Base-by-base conservation (phyloP, 1,140 invertebrate genomes). In the Cepaea nemoralis region DNA sequence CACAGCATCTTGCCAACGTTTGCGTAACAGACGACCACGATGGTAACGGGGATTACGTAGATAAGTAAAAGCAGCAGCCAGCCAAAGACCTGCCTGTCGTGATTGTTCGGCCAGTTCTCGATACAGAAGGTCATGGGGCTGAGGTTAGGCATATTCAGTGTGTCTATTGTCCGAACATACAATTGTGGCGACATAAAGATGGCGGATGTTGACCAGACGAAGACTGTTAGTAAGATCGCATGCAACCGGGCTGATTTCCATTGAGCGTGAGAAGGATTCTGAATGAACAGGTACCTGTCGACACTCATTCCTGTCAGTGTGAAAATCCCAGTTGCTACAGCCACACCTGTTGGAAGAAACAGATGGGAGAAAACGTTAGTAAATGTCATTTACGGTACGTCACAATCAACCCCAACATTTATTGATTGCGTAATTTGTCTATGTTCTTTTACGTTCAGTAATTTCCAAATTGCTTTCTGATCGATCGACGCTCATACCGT, bases 301-400 rank as follows among this genome's bases (percentile, higher is more conserved):
- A 96, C 93, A 63, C 95, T 95, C 95, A 96, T 96, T 0, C 94
- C 95, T 0, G 94, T 95, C 85, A 96, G 94, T 0, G 95, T 95
- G 89, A 95, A 96, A 31, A 96, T 94, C 81, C 95, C 95, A 1
- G 94, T 94, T 0, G 94, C 94, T 0, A 95, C 95, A 16, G 94
- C 93, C 12, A 95, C 94, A 73, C 95, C 95, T 96, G 91, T 8
- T 55, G 3, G 50, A 22, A 22, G n/a, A 19, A 55, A 55, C n/a
- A n/a, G n/a, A n/a, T n/a, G n/a, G n/a, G n/a, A n/a, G n/a, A n/a
- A n/a, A n/a, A n/a, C n/a, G n/a, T n/a, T n/a, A n/a, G n/a, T n/a
- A n/a, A n/a, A n/a, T n/a, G n/a, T n/a, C n/a, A n/a, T n/a, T n/a
- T n/a, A n/a, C n/a, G n/a, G n/a, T n/a, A n/a, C n/a, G n/a, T n/a